Evolutionary conservation across 1,140 invertebrate genomes (phyloP), one percentile per base, ranked within the genome.

Genomic region (Drosophila albomicans): DNA sequence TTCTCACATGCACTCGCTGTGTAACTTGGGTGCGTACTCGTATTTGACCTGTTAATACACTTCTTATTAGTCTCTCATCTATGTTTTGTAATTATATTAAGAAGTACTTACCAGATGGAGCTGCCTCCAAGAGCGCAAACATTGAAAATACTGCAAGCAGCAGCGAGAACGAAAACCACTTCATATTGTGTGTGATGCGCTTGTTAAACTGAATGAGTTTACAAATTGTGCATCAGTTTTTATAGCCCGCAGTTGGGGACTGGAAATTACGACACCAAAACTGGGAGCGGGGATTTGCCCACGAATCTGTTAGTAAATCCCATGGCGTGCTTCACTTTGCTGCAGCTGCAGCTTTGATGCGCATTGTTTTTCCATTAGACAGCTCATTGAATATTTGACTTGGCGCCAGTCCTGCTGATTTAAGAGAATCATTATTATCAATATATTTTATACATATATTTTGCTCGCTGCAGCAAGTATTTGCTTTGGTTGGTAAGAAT

Each of bases 111-210:
- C 68, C 74, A 1, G 71, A 16, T 8, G 71, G 71, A 1, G 71
- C 56, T 13, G 68, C 68, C 15, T 45, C 16, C 7, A 13, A n/a
- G 20, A 61, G 8, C 1, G 15, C 16, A 6, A 58, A 3, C 13
- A 58, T n/a, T 38, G 46, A 43, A 1, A 74, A 25, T 32, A 67
- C 4, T n/a, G 48, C 15, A 5, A 74, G 13, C n/a, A 64, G 61
- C 67, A 75, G 7, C 25, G 20, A 48, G 7, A 75, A 15, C 51
- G 59, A 5, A 1, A 71, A 51, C 13, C 59, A 72, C 73, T 64
- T 64, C 73, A 75, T 75, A 7, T 20, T 58, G 20, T 25, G 20
- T 25, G 20, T 25, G 32, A 13, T 30, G 7, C 2, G 35, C 35
- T 10, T 32, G 13, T 25, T 32, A 15, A 13, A 67, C 41, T 70